Evolutionary conservation across 92 coral and sea anemone species (phyloP).

Genomic region (Epizoanthus rinbou): DNA sequence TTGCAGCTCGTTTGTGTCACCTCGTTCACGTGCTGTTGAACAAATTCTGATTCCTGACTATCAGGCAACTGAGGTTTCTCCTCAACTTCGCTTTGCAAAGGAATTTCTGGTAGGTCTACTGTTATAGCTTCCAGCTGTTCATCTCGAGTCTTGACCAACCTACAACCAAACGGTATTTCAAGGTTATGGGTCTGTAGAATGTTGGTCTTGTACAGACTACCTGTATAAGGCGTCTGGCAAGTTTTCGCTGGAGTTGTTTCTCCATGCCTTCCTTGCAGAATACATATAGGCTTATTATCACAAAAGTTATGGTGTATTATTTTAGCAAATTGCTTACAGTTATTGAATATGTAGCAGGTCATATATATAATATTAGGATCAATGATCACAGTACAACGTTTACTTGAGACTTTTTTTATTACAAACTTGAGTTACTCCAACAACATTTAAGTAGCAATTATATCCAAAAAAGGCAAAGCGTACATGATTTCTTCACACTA

Average conservation of each 20-base stretch:
- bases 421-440: no score
- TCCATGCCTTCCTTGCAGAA: neutral
- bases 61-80: neutral
- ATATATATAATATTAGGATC: no score
- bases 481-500: no score
- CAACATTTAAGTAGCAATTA: no score
- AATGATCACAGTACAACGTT: no score
- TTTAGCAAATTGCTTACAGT: no score
- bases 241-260: no score
- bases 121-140: neutral
- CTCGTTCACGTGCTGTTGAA: neutral
- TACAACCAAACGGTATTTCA: neutral
- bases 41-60: neutral
- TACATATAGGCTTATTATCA: no score
- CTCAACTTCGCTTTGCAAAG: neutral
- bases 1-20: neutral
- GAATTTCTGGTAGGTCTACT: neutral
- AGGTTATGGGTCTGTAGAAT: neutral
- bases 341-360: no score
- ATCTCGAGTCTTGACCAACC: slow-evolving; percentile 26
- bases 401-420: no score
- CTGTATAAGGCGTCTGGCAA: neutral
- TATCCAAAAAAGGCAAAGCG: neutral
- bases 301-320: no score
- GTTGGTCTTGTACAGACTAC: neutral